These are phyloP conservation scores for Drosophila kepulauana DNA, from an alignment of 1,140 invertebrate genomes.

Conservation along the genomic window DNA sequence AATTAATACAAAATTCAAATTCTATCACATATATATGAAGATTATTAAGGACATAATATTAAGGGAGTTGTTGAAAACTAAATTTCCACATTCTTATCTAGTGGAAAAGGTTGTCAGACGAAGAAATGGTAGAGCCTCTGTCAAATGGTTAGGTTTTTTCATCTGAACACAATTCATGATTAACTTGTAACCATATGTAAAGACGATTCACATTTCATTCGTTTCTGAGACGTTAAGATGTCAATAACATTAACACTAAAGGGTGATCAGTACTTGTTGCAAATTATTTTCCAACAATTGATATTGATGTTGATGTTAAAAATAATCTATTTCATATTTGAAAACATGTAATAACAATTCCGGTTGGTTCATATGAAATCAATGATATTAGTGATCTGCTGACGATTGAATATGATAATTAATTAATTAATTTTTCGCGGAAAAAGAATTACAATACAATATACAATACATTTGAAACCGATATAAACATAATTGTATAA, in stretches of 20 bases:
- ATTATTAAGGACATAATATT: not conserved
- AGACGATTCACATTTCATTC: not conserved
- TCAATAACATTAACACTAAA: conserved; percentile 58
- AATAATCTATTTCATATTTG: conserved; percentile 80
- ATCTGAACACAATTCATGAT: conserved; percentile 9
- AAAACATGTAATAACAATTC: conserved; percentile 65
- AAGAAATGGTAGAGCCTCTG: conserved; percentile 13
- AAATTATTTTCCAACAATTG: conserved; percentile 59
- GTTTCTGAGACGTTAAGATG: conserved; percentile 33
- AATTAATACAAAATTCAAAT: conserved; percentile 67
- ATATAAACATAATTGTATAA: conserved; percentile 2
- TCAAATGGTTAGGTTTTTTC: conserved; percentile 17
- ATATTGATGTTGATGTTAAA: conserved; percentile 46
- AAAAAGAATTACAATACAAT: conserved; percentile 6
- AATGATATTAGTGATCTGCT: conserved; percentile 31
- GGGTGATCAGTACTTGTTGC: conserved; percentile 35
- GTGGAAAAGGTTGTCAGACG: not conserved
- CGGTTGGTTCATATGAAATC: conserved; percentile 78
- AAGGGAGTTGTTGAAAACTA: conserved; percentile 39
- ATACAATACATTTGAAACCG: conserved; percentile 1
- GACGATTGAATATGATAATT: too few relatives aligned
- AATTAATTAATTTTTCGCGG: not conserved
- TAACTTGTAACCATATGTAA: conserved; percentile 3
- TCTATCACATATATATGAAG: not conserved
- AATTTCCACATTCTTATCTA: conserved; percentile 68